Base-by-base conservation (phyloP, 1,140 invertebrate species). In the Ditylenchus dipsaci region DNA sequence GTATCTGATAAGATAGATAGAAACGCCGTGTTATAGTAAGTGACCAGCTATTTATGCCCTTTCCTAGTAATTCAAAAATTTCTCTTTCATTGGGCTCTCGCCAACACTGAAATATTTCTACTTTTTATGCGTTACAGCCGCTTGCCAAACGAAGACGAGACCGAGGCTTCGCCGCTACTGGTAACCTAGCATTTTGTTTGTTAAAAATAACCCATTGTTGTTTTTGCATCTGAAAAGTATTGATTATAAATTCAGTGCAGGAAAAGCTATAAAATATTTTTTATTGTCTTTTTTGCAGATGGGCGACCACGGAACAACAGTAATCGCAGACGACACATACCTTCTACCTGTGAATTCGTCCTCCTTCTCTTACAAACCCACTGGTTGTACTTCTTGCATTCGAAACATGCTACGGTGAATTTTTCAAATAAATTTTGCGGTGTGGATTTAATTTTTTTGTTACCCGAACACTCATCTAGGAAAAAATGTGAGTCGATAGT, bases 271-370 rank as follows among this genome's bases (percentile, higher is more conserved):
- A 15, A 59, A 59, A n/a, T 59, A n/a, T 63, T 63, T 42, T n/a
- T 68, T 45, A 45, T 7, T 60, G 67, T 64, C n/a, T 42, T 42
- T 68, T 21, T 70, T 66, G 64, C 74, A 69, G 45, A 76, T 78
- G 78, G 65, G 75, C 60, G 71, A 73, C 68, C 21, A 74, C n/a
- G 26, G 59, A 21, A 69, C 49, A 53, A 53, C 49, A 53, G 23
- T 74, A 21, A 71, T 65, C n/a, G 74, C 68, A 42, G 74, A 76
- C 74, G 67, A 76, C 74, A 62, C 66, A 21, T 65, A 71, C 65
- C 61, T 76, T n/a, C 58, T 76, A 57, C 75, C 74, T 30, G 77
- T 75, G 67, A 67, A 53, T 38, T 29, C 63, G 27, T 49, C 73
- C n/a, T 75, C 65, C 26, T 42, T 60, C 27, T 23, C 47, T 1